Base-by-base conservation (phyloP, 2,113 vertebrate species). In the Anhinga rufa region DNA sequence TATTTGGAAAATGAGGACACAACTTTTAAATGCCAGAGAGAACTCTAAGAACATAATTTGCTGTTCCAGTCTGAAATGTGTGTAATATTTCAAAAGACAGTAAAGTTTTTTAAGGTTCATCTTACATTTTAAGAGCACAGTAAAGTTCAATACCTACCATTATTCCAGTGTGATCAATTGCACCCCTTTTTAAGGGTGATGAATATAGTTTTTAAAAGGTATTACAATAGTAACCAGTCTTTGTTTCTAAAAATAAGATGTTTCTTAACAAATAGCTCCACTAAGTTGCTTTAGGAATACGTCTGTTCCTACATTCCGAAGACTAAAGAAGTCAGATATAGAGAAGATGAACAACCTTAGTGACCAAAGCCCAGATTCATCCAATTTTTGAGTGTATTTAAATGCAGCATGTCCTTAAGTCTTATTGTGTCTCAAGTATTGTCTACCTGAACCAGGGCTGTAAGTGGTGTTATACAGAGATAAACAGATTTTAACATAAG, bases 21-120 rank as follows among this genome's bases (percentile, higher is more conserved):
- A 76, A 32, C 66, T 90, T 82, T 93, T 91, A 96, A 96, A 96
- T 64, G 64, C 38, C 54, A 94, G 70, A 82, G 81, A 95, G 86
- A 81, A 95, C 58, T 93, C 97, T 96, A 94, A 90, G 49, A 85
- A 91, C 76, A 52, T 78, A 86, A 82, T 91, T 79, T 93, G 13
- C 74, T 91, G 9, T 70, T 90, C 22, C 90, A 90, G 44, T 85
- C 82, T 66, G 71, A 95, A 91, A 72, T 81, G 46, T 87, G 49
- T 78, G 60, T 77, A 93, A 71, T 74, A 51, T 82, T 96, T 95
- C 82, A 93, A 93, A 92, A 72, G 61, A 80, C 51, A 86, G 89
- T 18, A 58, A 62, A 86, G 19, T 38, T 92, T 82, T 64, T 60
- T 81, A 68, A 46, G 51, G 57, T 86, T 91, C 65, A 36, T 94